phyloP scores from a whole-genome alignment of 2,888 invertebrate species.

The Alentia gelatinosa region DNA sequence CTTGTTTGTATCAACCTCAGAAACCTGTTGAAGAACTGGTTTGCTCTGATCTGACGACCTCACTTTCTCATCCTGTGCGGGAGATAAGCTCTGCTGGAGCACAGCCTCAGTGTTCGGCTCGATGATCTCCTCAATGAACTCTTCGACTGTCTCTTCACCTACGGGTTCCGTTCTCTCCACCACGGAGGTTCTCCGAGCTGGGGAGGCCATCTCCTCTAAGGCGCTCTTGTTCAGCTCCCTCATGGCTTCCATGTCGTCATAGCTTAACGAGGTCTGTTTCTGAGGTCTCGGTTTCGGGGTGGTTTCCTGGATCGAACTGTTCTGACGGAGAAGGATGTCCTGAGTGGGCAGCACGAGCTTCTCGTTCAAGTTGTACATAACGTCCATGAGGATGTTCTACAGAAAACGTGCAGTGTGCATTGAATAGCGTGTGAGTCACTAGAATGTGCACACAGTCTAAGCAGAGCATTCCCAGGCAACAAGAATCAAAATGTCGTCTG shows the following conservation, averaged over 20 bases:
- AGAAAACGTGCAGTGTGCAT: constrained; percentile 14
- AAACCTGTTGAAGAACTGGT: no score
- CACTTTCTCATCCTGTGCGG: background rate
- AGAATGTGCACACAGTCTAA: no score
- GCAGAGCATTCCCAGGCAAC: no score
- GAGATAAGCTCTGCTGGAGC: background rate
- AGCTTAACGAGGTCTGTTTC: background rate
- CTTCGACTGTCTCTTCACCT: background rate
- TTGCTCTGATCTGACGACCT: no score
- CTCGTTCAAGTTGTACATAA: constrained; percentile 25
- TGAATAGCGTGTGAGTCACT: background rate
- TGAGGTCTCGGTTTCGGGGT: background rate
- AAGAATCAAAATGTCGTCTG: background rate
- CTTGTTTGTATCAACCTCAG: no score
- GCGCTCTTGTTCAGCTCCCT: background rate
- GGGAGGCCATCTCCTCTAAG: background rate
- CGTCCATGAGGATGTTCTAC: constrained; percentile 16
- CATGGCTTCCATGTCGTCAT: constrained; percentile 1
- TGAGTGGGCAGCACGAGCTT: background rate
- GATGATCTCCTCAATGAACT: background rate
- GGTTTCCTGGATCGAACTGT: background rate
- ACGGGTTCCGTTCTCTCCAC: background rate
- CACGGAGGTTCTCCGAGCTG: background rate
- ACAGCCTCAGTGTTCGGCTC: background rate
- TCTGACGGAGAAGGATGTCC: background rate